A percentile compares a stretch with the other conserved stretches of the same genome.
phyloP scores from a whole-genome alignment of 2,888 invertebrate genomes.

The Patella caerulea region DNA sequence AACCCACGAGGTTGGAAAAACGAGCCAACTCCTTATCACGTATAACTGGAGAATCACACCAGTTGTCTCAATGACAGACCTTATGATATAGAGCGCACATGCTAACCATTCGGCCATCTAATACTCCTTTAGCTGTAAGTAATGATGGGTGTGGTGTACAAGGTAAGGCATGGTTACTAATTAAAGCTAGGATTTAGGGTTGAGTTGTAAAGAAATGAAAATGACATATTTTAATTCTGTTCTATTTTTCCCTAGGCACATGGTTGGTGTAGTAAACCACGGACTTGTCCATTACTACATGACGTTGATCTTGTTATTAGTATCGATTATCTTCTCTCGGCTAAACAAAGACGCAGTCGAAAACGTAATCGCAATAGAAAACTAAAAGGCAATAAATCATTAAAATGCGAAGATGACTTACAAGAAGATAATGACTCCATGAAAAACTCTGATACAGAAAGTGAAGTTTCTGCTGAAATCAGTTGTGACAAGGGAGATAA shows the following conservation, averaged over 20 bases:
- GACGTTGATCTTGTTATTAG: slow-evolving; percentile 70
- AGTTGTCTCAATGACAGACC: too few relatives aligned
- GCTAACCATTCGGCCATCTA: too few relatives aligned
- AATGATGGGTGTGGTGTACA: too few relatives aligned
- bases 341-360: slow-evolving; percentile 43
- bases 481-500: background rate
- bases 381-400: slow-evolving; percentile 41
- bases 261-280: slow-evolving; percentile 69
- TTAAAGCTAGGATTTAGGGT: background rate
- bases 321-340: slow-evolving; percentile 48
- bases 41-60: too few relatives aligned
- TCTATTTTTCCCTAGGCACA: slow-evolving; percentile 56
- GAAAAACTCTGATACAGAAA: slow-evolving; percentile 17
- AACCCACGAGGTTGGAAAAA: too few relatives aligned
- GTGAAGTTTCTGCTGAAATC: background rate
- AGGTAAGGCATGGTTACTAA: too few relatives aligned
- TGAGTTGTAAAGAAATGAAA: background rate
- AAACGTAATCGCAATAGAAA: slow-evolving; percentile 37
- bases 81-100: too few relatives aligned
- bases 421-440: background rate
- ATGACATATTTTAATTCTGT: background rate
- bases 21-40: too few relatives aligned
- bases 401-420: slow-evolving; percentile 22
- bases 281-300: slow-evolving; percentile 67
- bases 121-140: too few relatives aligned